These are phyloP conservation scores for Lepidothrix coronata DNA, from an alignment of 2,113 vertebrate species.

Conservation along the genomic window DNA sequence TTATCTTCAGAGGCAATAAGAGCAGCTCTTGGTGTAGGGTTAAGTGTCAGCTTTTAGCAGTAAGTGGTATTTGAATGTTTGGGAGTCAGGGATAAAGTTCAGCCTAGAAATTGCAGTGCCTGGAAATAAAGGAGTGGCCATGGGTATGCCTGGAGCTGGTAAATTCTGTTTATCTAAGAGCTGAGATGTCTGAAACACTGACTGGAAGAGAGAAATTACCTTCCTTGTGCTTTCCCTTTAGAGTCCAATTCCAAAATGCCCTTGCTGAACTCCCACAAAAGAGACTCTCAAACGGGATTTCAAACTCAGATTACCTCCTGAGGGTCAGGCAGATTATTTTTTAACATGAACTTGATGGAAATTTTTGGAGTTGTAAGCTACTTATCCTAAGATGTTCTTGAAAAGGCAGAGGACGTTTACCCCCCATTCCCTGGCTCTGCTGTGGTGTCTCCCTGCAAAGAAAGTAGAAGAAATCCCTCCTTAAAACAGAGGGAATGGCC, in stretches of 20 bases:
- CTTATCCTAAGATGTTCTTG: neutral
- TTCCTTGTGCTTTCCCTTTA: neutral
- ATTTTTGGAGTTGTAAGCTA: neutral
- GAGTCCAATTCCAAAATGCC: neutral
- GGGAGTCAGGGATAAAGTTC: neutral
- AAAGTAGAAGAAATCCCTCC: neutral
- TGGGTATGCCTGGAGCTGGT: neutral
- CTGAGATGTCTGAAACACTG: neutral
- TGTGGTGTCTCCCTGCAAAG: neutral
- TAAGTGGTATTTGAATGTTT: neutral
- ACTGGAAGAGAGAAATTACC: neutral
- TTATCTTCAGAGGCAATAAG: neutral
- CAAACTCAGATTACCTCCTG: neutral
- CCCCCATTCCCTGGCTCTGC: neutral
- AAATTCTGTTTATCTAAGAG: neutral
- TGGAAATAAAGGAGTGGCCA: neutral
- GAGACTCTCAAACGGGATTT: neutral
- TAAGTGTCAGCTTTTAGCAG: neutral
- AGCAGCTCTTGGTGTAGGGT: neutral
- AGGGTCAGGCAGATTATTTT: neutral
- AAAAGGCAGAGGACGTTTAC: neutral
- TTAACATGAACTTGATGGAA: neutral
- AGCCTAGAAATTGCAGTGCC: neutral
- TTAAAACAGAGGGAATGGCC: neutral
- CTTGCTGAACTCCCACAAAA: neutral